Evolutionary conservation across 2,113 vertebrate species (phyloP).

Genomic region (Pachycephala philippinensis): DNA sequence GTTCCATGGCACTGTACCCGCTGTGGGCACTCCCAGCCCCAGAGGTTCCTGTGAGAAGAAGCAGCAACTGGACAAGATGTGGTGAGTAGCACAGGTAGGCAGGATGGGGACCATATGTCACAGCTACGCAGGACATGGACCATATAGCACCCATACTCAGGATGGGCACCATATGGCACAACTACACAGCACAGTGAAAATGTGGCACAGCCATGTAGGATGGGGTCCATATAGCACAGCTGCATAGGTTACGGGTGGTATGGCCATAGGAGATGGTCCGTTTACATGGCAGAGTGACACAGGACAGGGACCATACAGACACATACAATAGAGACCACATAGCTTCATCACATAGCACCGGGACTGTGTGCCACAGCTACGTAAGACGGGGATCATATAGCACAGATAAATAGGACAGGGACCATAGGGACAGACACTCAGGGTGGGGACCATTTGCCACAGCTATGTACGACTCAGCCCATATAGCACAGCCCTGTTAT

Average conservation of each 20-base stretch:
- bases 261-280: neutral
- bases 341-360: neutral
- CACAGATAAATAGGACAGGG: neutral
- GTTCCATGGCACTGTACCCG: neutral
- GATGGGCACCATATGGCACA: neutral
- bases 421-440: neutral
- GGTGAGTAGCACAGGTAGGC: neutral
- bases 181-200: rapidly evolving
- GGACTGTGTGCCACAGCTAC: neutral
- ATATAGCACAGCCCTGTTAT: neutral
- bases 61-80: neutral
- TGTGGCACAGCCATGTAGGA: neutral
- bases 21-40: neutral
- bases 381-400: rapidly evolving
- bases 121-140: rapidly evolving
- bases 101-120: neutral
- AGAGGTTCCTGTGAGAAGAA: neutral
- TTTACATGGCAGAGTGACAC: neutral
- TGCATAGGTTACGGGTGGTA: neutral
- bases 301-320: neutral
- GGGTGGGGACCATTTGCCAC: neutral
- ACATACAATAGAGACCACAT: rapidly evolving
- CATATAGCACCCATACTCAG: neutral
- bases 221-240: neutral
- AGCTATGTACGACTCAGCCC: neutral